Evolutionary conservation across 2,113 vertebrate species (phyloP), one percentile per base, ranked within the genome.

Genomic region (Eulemur rufifrons): DNA sequence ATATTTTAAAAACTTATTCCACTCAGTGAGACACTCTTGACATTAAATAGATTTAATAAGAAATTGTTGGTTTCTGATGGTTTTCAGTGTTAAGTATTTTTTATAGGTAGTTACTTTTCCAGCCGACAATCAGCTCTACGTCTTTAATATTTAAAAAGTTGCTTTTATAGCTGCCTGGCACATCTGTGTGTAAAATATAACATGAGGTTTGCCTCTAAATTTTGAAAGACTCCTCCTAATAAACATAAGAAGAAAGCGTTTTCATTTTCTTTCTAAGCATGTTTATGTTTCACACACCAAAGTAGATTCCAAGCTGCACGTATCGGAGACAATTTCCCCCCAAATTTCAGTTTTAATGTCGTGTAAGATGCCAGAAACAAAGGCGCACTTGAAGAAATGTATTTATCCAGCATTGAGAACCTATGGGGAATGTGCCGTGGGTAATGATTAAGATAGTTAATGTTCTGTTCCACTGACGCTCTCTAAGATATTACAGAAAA

Each of bases 31-130:
- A 97, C 92, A 95, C 77, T 94, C 59, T 98, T 98, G 98, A 97
- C 97, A 94, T 98, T 98, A 98, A 98, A 96, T 97, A 95, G 97
- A 98, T 97, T 98, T 98, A 98, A 95, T 98, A 98, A 96, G 96
- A 96, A 97, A 96, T 97, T 96, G 96, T 97, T 98, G 68, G 77
- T 95, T 97, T 89, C 83, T 95, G 92, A 95, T 95, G 89, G 91
- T 95, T 97, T 96, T 95, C 91, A 86, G 45, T 85, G 64, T 95
- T 98, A 97, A 97, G 92, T 93, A 90, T 97, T 97, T 97, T 97
- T 97, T 97, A 95, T 96, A 96, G 97, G 90, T 95, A 97, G 97
- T 97, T 98, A 95, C 95, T 97, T 97, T 97, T 95, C 87, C 71
- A 95, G 84, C 77, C 50, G 11, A 94, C 93, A 97, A 78, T 68